Evolutionary conservation across 2,797 vertebrate genomes (phyloP).

Genomic region (Lepus townsendii): DNA sequence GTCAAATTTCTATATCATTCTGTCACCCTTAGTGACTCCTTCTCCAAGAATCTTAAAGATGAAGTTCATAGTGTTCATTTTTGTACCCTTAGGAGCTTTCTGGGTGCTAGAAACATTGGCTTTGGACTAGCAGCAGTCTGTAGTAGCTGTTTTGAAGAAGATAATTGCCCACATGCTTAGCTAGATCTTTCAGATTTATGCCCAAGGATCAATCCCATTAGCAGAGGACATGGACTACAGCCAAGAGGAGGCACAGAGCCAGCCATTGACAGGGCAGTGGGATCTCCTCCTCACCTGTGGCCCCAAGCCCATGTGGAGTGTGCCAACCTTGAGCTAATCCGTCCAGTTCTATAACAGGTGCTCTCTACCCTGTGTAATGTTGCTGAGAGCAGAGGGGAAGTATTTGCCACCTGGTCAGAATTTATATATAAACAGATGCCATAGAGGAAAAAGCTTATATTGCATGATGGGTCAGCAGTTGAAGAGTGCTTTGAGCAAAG

Average conservation of each 20-base stretch:
- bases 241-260: constrained; percentile 61
- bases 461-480: not conserved
- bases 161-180: not conserved
- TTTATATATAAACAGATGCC: constrained; percentile 71
- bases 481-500: not conserved
- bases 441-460: not conserved
- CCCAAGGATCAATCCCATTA: constrained; percentile 48
- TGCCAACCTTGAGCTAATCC: constrained; percentile 58
- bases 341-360: constrained; percentile 76
- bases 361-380: constrained; percentile 62
- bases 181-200: constrained; percentile 42
- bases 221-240: not conserved
- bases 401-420: constrained; percentile 74
- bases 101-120: not conserved
- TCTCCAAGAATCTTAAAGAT: not conserved
- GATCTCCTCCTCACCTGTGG: not conserved
- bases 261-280: not conserved
- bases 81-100: too few relatives aligned
- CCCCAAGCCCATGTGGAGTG: not conserved
- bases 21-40: not conserved
- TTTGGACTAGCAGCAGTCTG: not conserved
- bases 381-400: constrained; percentile 66
- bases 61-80: not conserved
- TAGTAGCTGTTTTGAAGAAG: not conserved
- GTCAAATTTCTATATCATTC: not conserved